Percentiles rank a stretch among this genome's conserved stretches.
phyloP scores from a whole-genome alignment of 2,888 invertebrate species.

The Unio pictorum region DNA sequence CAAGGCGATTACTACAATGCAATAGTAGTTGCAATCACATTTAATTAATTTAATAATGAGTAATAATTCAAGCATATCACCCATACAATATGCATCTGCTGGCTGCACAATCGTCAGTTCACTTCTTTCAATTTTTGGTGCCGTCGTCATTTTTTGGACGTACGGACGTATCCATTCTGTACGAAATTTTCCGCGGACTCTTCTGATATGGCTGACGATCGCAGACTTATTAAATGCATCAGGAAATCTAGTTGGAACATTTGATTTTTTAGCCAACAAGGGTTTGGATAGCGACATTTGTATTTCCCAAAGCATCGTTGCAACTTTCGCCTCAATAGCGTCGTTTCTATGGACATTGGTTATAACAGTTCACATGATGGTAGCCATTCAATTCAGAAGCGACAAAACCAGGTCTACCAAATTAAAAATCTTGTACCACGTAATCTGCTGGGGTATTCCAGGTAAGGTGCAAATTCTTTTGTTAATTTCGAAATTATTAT shows the following conservation, averaged over 20 bases:
- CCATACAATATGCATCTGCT: too few relatives aligned
- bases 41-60: too few relatives aligned
- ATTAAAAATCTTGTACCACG: conserved; percentile 6
- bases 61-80: too few relatives aligned
- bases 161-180: not conserved
- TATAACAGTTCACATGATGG: conserved; percentile 12
- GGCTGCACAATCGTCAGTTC: conserved; percentile 5
- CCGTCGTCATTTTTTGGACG: conserved; percentile 13
- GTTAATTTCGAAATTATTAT: too few relatives aligned
- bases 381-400: conserved; percentile 6
- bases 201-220: conserved; percentile 15
- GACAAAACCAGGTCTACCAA: not conserved
- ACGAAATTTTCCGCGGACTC: conserved; percentile 4
- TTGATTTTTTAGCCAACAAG: not conserved
- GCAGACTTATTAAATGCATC: conserved; percentile 10
- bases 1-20: too few relatives aligned
- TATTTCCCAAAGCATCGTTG: conserved; percentile 13
- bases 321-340: conserved; percentile 13
- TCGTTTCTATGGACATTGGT: conserved; percentile 18
- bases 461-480: conserved; percentile 1
- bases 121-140: conserved; percentile 13
- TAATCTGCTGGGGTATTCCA: conserved; percentile 15
- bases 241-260: conserved; percentile 12
- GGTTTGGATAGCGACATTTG: conserved; percentile 6
- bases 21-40: too few relatives aligned